phyloP scores from a whole-genome alignment of 2,113 vertebrate species.

The Trematocara marginatum region DNA sequence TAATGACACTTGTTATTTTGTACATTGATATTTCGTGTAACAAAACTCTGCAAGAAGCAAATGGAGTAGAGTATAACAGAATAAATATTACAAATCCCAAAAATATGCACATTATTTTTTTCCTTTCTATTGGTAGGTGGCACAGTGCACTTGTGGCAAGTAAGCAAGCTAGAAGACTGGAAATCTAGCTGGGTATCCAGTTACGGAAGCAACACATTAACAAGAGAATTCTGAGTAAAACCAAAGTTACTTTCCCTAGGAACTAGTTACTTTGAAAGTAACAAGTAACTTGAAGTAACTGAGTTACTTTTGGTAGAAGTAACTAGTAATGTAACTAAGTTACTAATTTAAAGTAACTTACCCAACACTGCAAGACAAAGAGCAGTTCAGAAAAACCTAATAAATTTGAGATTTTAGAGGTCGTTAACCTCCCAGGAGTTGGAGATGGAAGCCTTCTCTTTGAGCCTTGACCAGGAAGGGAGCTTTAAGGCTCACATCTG shows the following conservation, averaged over 20 bases:
- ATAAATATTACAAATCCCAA: not conserved
- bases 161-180: no score
- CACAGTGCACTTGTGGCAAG: no score
- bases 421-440: not conserved
- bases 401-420: accelerated
- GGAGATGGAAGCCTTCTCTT: not conserved
- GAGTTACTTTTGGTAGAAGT: no score
- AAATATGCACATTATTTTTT: not conserved
- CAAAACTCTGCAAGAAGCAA: not conserved
- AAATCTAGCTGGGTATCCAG: no score
- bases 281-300: no score
- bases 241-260: no score
- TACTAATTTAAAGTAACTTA: not conserved
- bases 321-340: not conserved
- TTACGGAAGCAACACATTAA: no score
- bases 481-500: not conserved
- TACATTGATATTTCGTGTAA: not conserved
- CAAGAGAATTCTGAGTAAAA: no score
- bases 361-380: not conserved
- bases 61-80: not conserved
- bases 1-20: not conserved
- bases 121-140: no score
- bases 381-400: not conserved
- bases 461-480: not conserved
- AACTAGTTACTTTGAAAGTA: no score